Evolutionary conservation across 2,113 vertebrate species (phyloP).

Genomic region (Platysternon megacephalum): DNA sequence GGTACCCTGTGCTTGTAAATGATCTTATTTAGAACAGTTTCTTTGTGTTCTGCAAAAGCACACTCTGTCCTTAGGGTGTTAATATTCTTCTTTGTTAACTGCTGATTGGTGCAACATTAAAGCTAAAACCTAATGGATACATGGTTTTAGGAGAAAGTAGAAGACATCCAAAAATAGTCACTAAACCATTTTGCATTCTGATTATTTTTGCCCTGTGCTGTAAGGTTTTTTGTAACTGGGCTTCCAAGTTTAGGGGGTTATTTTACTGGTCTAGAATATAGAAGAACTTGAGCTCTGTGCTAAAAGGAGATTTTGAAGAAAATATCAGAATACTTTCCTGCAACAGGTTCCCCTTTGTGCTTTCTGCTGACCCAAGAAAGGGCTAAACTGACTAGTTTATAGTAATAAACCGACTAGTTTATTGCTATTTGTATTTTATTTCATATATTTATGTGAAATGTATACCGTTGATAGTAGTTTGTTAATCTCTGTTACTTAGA

Average conservation of each 20-base stretch:
- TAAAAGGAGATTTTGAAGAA: neutral
- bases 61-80: neutral
- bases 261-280: neutral
- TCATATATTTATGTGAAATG: neutral
- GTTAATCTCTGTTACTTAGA: constrained; percentile 26
- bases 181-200: neutral
- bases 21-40: neutral
- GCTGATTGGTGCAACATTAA: neutral
- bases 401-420: neutral
- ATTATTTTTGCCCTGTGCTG: neutral
- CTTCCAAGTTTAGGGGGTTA: neutral
- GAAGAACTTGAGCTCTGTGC: neutral
- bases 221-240: neutral
- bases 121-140: neutral
- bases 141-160: neutral
- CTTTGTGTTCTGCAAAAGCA: neutral
- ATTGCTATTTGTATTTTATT: neutral
- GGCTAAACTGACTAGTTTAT: neutral
- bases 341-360: neutral
- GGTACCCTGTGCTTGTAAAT: neutral
- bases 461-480: neutral
- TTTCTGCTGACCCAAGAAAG: neutral
- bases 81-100: neutral
- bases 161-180: neutral
- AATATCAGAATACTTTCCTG: neutral